A percentile compares a stretch with the other conserved stretches of the same genome.
These are phyloP conservation scores for Sparidentex hasta DNA, from an alignment of 2,797 vertebrate genomes.

Conservation along the genomic window DNA sequence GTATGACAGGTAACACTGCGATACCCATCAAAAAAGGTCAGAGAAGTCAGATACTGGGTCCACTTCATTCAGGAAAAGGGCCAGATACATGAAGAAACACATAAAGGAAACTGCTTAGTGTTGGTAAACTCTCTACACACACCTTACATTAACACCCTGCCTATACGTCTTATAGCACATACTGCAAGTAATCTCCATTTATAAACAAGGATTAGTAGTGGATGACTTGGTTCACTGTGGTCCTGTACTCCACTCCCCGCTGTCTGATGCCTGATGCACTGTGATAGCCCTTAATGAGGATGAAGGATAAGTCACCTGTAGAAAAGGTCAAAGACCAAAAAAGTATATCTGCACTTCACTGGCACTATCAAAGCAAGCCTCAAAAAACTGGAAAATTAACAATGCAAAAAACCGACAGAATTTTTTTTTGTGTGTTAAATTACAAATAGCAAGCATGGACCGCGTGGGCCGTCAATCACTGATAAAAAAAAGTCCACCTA, in stretches of 20 bases:
- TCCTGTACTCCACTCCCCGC: constrained; percentile 66
- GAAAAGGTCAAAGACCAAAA: constrained; percentile 76
- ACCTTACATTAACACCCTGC: constrained; percentile 60
- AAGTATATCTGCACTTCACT: constrained; percentile 81
- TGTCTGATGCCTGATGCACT: constrained; percentile 72
- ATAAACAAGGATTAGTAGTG: constrained; percentile 60
- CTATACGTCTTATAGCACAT: constrained; percentile 65
- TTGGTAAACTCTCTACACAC: constrained; percentile 65
- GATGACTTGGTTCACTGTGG: constrained; percentile 72
- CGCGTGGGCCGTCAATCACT: constrained; percentile 78
- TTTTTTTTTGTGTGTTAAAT: constrained; percentile 68
- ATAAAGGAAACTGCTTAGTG: constrained; percentile 64
- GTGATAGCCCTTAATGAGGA: constrained; percentile 89
- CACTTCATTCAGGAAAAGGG: constrained; percentile 30
- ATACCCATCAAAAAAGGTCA: constrained; percentile 44
- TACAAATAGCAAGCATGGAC: constrained; percentile 83
- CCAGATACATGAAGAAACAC: constrained; percentile 38
- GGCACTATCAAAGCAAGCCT: constrained; percentile 82
- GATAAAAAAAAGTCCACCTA: constrained; percentile 77
- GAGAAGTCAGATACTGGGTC: constrained; percentile 48
- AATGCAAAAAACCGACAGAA: constrained; percentile 55
- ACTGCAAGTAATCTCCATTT: constrained; percentile 66
- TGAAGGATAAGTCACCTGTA: constrained; percentile 84
- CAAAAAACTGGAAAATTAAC: constrained; percentile 69
- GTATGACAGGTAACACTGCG: constrained; percentile 47